Evolutionary conservation across 2,113 vertebrate species (phyloP).

Genomic region (Eulemur rufifrons): DNA sequence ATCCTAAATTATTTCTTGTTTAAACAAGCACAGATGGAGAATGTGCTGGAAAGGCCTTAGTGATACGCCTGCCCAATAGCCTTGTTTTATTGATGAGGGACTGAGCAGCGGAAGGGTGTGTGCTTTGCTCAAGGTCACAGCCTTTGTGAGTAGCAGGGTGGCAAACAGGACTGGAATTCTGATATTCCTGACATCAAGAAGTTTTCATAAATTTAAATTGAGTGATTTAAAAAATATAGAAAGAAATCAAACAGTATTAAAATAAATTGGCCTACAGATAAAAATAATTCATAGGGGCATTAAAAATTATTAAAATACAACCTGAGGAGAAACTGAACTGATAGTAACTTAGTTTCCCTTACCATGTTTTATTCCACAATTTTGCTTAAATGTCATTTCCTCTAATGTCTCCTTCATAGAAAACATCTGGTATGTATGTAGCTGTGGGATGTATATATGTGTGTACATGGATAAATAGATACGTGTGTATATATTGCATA

Average conservation of each 20-base stretch:
- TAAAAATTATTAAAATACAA: constrained; percentile 60
- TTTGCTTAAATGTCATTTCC: constrained; percentile 26
- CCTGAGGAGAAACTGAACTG: constrained; percentile 17
- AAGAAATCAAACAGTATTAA: constrained; percentile 66
- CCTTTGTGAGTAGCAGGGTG: neutral
- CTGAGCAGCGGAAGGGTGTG: neutral
- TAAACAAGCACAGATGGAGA: constrained; percentile 57
- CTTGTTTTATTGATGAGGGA: constrained; percentile 75
- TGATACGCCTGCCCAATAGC: neutral
- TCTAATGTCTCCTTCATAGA: neutral
- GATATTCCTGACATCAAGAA: constrained; percentile 28
- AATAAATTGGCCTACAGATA: constrained; percentile 40
- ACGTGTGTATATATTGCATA: neutral
- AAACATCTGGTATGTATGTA: neutral
- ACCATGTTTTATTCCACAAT: neutral
- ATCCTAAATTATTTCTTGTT: constrained; percentile 70
- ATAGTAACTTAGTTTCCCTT: neutral
- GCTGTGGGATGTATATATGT: neutral
- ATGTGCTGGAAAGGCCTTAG: constrained; percentile 38
- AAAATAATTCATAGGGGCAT: constrained; percentile 62
- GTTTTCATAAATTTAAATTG: constrained; percentile 72
- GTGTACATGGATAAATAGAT: neutral
- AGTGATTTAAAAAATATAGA: constrained; percentile 49
- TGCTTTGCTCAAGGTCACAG: constrained; percentile 64
- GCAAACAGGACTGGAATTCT: constrained; percentile 39